Evolutionary conservation across 2,113 vertebrate genomes (phyloP), one percentile per base, ranked within the genome.

Genomic region (Nannobrachium achirus): DNA sequence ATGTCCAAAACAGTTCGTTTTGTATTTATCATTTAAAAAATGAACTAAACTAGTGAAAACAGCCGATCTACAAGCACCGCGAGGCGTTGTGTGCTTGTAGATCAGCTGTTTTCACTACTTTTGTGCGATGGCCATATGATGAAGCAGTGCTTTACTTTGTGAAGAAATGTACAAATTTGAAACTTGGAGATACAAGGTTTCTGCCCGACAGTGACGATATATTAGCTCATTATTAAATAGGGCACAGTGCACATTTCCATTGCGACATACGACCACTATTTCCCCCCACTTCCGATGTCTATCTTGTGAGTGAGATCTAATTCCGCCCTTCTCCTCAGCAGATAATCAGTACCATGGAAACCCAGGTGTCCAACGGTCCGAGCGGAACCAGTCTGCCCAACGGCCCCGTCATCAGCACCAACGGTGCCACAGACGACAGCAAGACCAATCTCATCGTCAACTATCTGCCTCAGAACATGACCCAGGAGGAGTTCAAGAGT

Each of bases 301-400:
- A 38, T 53, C n/a, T 46, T 45, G 33, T 75, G 18, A 70, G 58
- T 20, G 56, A 74, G 10, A 69, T 80, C 83, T 84, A 86, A 88
- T 70, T 57, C 65, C 69, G 60, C 83, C 89, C 81, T 93, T 93
- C 89, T 89, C 81, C 93, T 90, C 93, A 94, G 93, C 95, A 98
- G 96, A 98, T 98, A 96, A 96, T 97, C 90, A 97, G 96, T 95
- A 96, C 96, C 89, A 97, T 96, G 96, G 96, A 98, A 94, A 96
- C 96, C 89, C 96, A 98, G 94, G 95, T 96, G 93, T 95, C 95
- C 91, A 96, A 96, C 65, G 93, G 95, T 89, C 95, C 96, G 63
- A 95, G 95, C 33, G 95, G 93, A 92, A 94, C 94, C 92, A 86
- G 93, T 89, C 86, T 95, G 89, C 94, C 95, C 65, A 98, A 97